Evolutionary conservation across 2,888 invertebrate genomes (phyloP).

Genomic region (Lucinisca nassula): DNA sequence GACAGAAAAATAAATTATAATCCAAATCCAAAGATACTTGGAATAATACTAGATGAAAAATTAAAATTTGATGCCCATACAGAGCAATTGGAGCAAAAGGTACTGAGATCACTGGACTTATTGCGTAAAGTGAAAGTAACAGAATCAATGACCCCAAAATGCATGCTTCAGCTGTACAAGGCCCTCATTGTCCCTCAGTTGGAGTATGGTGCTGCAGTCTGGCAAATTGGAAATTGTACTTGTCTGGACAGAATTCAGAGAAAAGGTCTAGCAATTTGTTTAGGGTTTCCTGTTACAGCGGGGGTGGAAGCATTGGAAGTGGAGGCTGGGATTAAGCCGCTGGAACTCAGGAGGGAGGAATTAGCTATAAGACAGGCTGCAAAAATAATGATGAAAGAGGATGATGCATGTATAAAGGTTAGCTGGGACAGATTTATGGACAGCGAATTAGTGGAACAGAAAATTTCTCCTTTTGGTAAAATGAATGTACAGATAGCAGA

Average conservation of each 20-base stretch:
- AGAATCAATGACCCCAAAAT: too few species aligned
- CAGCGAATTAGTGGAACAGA: too few species aligned
- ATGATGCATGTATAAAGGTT: too few species aligned
- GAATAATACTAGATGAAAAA: not conserved
- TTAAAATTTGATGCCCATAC: slow-evolving; percentile 9
- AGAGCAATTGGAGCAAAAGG: slow-evolving; percentile 7
- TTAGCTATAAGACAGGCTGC: too few species aligned
- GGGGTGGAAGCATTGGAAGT: not conserved
- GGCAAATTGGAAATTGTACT: not conserved
- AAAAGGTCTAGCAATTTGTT: slow-evolving; percentile 1
- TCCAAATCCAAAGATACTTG: slow-evolving; percentile 14
- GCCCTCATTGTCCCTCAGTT: slow-evolving; percentile 6
- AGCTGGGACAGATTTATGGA: too few species aligned
- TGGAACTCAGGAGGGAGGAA: too few species aligned
- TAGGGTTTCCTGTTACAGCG: not conserved
- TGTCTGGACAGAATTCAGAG: not conserved
- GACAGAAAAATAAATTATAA: not conserved
- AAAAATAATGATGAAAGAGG: too few species aligned
- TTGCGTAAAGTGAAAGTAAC: slow-evolving; percentile 8
- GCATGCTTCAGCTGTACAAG: not conserved
- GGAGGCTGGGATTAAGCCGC: too few species aligned
- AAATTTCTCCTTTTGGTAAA: too few species aligned
- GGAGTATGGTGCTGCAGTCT: slow-evolving; percentile 5
- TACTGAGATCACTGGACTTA: not conserved
- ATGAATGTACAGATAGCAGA: too few species aligned